A percentile compares a stretch with the other conserved stretches of the same genome.
These are phyloP conservation scores for Theropithecus gelada DNA, from an alignment of 2,113 vertebrate genomes.

Conservation along the genomic window DNA sequence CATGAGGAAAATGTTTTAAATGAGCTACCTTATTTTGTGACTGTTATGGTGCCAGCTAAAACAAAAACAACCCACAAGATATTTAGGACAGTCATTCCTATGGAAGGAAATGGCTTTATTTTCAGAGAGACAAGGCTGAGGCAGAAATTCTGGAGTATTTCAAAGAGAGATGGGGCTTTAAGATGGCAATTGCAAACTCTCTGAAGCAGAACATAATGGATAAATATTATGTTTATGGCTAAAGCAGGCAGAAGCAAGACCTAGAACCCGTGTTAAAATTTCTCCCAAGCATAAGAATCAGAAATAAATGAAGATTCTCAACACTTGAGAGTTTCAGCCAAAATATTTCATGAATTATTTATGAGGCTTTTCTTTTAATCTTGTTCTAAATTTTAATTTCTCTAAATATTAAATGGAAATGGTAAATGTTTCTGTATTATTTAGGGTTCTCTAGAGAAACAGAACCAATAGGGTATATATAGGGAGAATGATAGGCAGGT, in stretches of 20 bases:
- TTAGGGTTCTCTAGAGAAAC: background rate
- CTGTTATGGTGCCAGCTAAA: constrained; percentile 41
- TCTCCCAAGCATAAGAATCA: background rate
- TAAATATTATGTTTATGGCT: background rate
- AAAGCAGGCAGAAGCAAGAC: background rate
- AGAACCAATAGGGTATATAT: background rate
- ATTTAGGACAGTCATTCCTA: constrained; percentile 35
- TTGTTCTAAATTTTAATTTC: background rate
- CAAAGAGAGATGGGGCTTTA: background rate
- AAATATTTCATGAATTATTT: background rate
- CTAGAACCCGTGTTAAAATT: background rate
- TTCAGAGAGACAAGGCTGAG: constrained; percentile 21
- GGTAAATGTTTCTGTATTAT: background rate
- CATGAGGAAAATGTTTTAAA: constrained; percentile 69
- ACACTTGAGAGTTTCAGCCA: background rate
- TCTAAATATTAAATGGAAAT: constrained; percentile 37
- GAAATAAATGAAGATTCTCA: background rate
- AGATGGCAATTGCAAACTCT: background rate
- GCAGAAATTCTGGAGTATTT: background rate
- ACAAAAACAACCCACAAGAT: constrained; percentile 39
- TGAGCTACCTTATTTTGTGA: constrained; percentile 58
- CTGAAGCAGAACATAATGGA: background rate
- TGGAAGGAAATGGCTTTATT: constrained; percentile 44
- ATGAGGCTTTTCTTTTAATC: constrained; percentile 3
- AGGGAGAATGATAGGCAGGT: background rate